Base-by-base conservation (phyloP, 2,797 vertebrate genomes). In the Schizothorax lantsangensis region DNA sequence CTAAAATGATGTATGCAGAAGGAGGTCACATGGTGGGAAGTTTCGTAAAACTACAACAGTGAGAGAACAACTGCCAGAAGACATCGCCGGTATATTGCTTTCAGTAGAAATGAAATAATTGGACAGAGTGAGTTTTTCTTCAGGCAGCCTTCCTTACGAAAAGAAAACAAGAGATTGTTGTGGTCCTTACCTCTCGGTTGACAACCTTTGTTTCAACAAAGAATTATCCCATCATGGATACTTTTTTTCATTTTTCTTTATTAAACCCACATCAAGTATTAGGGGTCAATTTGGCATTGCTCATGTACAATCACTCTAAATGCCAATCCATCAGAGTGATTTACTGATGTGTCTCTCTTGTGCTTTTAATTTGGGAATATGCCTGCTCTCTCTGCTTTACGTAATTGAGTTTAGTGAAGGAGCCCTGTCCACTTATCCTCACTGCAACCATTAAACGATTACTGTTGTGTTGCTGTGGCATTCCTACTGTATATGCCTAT, bases 291-390 rank as follows among this genome's bases (percentile, higher is more conserved):
- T 54, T 49, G 47, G 21, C 47, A 38, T 71, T 26, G 33, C 66
- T 82, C 66, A 57, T 62, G 81, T 45, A 43, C 69, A 83, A 74
- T 83, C 69, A 73, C 6, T 62, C 52, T 83, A 62, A 74, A 26
- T 11, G 17, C 11, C 81, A 7, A 83, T 83, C 38, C 71, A 47
- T 83, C 81, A 62, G 45, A 83, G 11, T 83, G 69, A 74, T 83
- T 74, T 83, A 83, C 81, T 83, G n/a, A 74, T 83, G 52, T 74
- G 52, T 71, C 80, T 54, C 21, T 38, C 64, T 68, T 69, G 79
- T 38, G 21, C 19, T 52, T 81, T 82, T 49, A 81, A 81, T 81
- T 68, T 81, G 17, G 59, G 59, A 81, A 68, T 68, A 81, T 81
- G 19, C 40, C 79, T 49, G 59, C 15, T 26, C 79, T 80, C 5